Base-by-base conservation (phyloP, 2,113 vertebrate genomes). In the Brachyhypopomus occidentalis region DNA sequence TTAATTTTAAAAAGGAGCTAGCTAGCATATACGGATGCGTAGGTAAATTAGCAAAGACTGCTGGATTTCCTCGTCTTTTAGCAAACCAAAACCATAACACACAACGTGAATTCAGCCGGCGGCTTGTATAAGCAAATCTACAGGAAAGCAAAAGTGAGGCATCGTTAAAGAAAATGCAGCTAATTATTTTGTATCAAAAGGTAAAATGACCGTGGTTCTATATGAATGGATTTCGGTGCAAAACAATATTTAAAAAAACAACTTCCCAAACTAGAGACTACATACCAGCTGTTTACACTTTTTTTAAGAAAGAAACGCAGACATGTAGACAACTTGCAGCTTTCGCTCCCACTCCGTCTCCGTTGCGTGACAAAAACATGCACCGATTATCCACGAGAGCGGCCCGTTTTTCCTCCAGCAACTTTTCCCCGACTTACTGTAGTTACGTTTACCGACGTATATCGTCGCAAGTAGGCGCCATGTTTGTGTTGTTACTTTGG, bases 261-360 rank as follows among this genome's bases (percentile, higher is more conserved):
- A 25, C 23, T 11, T 59, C 36, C 11, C 59, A 73, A 81, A 81
- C 16, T 9, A 36, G 56, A 6, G 27, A 27, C 52, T 79, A 93
- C 93, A 89, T 89, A 94, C 93, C 93, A 92, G 92, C 92, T 92
- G 92, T 91, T 93, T 88, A 93, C 83, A 69, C 82, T 69, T 86
- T 87, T 75, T 80, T 6, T 5, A 79, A 77, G 71, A 86, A 88
- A 3, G 3, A 86, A 75, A 80, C 84, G 91, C 89, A 89, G 91
- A 90, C 93, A 94, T 94, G 92, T 66, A 93, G 89, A 88, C 90
- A 88, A 89, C 84, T 90, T 84, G 86, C 83, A 79, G 85, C 63
- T 77, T 88, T 75, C 41, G 69, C 67, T n/a, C 75, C 38, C 83
- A 86, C 59, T 84, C 89, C 88, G 88, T 84, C 60, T 11, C 67